Evolutionary conservation across 2,113 vertebrate genomes (phyloP).

Genomic region (Charina bottae): DNA sequence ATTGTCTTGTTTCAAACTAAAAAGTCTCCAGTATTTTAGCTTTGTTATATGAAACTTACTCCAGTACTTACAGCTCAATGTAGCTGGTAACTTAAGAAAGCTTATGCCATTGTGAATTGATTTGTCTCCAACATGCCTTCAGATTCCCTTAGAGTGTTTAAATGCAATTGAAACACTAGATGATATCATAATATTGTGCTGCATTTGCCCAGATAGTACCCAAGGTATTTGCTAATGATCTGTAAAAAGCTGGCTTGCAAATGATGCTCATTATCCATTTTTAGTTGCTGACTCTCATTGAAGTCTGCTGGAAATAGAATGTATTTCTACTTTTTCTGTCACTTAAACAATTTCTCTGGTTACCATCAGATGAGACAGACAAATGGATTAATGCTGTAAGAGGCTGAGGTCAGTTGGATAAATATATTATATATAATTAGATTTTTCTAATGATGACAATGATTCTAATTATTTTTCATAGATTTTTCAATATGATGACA

Average conservation of each 20-base stretch:
- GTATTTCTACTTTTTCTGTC: background rate
- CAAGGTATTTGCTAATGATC: background rate
- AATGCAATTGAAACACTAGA: background rate
- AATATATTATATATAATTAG: conserved; percentile 1
- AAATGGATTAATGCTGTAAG: background rate
- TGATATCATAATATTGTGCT: background rate
- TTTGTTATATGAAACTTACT: no score
- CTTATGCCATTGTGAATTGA: background rate
- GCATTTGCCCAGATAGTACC: background rate
- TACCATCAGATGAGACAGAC: background rate
- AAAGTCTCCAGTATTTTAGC: no score
- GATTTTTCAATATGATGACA: conserved; percentile 10
- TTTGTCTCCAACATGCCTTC: background rate
- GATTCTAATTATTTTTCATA: no score
- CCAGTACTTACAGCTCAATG: no score
- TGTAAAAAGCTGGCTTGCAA: background rate
- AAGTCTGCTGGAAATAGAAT: conserved; percentile 4
- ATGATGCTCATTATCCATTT: background rate
- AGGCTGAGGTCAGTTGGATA: background rate
- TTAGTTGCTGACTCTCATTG: background rate
- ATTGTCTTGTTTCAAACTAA: no score
- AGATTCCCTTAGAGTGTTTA: background rate
- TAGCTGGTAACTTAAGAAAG: background rate
- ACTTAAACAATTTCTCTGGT: background rate
- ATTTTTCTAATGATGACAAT: no score